Evolutionary conservation across 1,140 invertebrate species (phyloP).

Genomic region (Maniola jurtina): DNA sequence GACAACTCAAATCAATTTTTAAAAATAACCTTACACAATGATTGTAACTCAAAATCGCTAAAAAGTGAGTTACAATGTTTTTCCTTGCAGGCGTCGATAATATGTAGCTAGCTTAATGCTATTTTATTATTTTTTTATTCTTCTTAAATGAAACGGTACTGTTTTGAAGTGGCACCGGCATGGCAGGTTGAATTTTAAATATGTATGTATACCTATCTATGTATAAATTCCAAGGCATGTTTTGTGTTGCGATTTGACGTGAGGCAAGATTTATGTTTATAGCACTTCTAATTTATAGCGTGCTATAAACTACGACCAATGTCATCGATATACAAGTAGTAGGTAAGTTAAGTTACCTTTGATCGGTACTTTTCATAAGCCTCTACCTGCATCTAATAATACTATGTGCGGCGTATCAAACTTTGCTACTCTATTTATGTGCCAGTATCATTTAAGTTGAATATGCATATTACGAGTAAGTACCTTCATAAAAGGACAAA

Average conservation of each 20-base stretch:
- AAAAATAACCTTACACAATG: no score
- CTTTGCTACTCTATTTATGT: not conserved
- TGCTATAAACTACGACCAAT: constrained; percentile 66
- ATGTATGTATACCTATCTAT: not conserved
- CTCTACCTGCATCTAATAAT: not conserved
- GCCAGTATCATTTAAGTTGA: no score
- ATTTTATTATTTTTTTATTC: not conserved
- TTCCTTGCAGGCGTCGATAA: no score
- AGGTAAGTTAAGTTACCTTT: constrained; percentile 17
- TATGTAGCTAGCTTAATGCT: no score
- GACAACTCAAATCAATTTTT: no score
- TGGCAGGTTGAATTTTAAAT: constrained; percentile 47
- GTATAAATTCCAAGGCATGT: constrained; percentile 45
- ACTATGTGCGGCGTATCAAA: not conserved
- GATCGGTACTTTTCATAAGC: constrained; percentile 1
- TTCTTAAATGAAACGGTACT: not conserved
- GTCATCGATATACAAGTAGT: constrained; percentile 42
- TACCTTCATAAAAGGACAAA: no score
- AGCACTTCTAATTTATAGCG: constrained; percentile 63
- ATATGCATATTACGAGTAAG: no score
- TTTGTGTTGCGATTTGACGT: constrained; percentile 69
- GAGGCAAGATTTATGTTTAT: constrained; percentile 71
- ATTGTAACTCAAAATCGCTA: no score
- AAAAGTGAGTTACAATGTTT: no score
- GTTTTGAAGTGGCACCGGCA: constrained; percentile 11